phyloP scores from a whole-genome alignment of 2,888 invertebrate species.

The Eupithecia vulgata region DNA sequence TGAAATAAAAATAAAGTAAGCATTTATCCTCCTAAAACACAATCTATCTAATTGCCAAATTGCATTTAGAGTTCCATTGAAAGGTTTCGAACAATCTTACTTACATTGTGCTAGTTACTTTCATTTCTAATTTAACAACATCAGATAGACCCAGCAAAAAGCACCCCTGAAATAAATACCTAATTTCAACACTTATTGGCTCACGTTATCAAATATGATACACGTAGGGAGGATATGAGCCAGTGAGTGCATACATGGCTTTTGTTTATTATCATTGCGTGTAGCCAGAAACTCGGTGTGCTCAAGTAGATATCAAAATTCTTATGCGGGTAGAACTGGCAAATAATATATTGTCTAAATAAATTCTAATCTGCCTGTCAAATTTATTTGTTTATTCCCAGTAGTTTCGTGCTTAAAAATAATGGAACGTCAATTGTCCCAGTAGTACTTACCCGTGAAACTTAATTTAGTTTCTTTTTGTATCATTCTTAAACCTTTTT shows the following conservation, averaged over 20 bases:
- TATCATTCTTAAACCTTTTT: no score
- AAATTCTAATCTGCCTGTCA: background rate
- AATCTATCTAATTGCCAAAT: background rate
- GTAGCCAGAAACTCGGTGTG: conserved; percentile 36
- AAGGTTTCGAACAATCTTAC: background rate
- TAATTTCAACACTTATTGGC: conserved; percentile 6
- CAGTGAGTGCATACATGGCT: conserved; percentile 27
- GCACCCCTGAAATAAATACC: background rate
- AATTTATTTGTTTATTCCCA: background rate
- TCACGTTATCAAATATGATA: conserved; percentile 31
- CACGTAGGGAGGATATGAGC: conserved; percentile 31
- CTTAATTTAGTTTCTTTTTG: no score
- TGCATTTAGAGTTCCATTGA: background rate
- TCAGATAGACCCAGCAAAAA: background rate
- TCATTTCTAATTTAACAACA: background rate
- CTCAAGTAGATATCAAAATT: conserved; percentile 15
- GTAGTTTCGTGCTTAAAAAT: background rate
- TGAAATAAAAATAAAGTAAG: background rate
- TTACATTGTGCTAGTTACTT: background rate
- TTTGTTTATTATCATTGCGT: conserved; percentile 41
- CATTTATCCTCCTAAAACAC: background rate
- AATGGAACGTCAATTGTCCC: background rate
- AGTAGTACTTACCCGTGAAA: no score
- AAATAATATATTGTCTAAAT: background rate
- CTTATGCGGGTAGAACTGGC: conserved; percentile 22